phyloP scores from a whole-genome alignment of 2,888 invertebrate species.

The Nysson spinosus region DNA sequence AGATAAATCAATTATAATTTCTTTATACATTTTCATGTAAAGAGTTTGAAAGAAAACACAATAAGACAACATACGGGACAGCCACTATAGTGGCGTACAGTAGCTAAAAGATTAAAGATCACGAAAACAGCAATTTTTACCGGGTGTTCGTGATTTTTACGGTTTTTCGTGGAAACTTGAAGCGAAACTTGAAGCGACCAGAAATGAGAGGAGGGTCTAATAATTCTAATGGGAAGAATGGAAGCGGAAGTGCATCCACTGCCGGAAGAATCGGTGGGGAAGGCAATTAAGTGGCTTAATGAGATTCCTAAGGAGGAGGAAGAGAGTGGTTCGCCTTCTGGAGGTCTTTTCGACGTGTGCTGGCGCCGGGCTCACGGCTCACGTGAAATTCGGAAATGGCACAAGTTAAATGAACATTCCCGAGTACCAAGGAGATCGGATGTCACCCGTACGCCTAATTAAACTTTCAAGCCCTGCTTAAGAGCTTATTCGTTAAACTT shows the following conservation, averaged over 20 bases:
- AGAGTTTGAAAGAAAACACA: no score
- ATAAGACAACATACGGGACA: no score
- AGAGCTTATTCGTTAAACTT: conserved; percentile 7
- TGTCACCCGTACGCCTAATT: conserved; percentile 54
- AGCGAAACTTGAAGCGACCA: neutral
- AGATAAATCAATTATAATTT: no score
- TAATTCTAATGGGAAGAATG: conserved; percentile 2
- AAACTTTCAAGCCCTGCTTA: conserved; percentile 44
- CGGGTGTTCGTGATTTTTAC: no score
- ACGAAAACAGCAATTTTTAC: no score
- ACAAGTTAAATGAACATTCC: conserved; percentile 65
- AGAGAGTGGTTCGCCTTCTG: conserved; percentile 24
- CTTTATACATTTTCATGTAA: no score
- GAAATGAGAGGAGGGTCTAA: neutral
- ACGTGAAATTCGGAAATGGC: conserved; percentile 60
- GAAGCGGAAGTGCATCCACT: conserved; percentile 6
- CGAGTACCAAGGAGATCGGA: conserved; percentile 45
- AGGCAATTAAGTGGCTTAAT: conserved; percentile 57
- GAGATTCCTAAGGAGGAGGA: conserved; percentile 55
- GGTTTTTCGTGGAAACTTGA: no score
- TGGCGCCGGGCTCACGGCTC: conserved; percentile 19
- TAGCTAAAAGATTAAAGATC: no score
- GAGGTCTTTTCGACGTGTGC: conserved; percentile 40
- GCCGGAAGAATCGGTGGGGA: conserved; percentile 31
- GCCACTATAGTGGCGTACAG: no score